Percentiles rank a stretch among this genome's conserved stretches.
Conservation (phyloP, 92 coral and sea anemone species). For the Epizoanthus stellaris region DNA sequence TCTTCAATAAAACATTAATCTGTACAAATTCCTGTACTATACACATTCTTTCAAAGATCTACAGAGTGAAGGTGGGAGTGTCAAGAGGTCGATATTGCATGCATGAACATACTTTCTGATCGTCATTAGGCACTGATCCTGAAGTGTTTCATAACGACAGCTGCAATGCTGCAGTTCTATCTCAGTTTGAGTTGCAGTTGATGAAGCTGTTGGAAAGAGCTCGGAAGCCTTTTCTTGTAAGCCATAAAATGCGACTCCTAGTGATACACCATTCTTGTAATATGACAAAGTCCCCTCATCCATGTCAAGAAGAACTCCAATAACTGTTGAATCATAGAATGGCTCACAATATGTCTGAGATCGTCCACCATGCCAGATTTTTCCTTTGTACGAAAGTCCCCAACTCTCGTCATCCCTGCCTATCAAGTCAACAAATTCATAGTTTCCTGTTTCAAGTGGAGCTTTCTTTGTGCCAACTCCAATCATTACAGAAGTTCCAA, state of each 20-base stretch:
- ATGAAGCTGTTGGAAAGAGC: constrained; percentile 91
- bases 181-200: constrained; percentile 92
- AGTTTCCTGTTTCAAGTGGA: constrained; percentile 73
- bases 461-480: constrained; percentile 90
- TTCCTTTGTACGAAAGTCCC: constrained; percentile 96
- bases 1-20: too few relatives aligned
- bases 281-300: constrained; percentile 83
- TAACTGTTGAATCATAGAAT: constrained; percentile 85
- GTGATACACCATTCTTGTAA: constrained; percentile 81
- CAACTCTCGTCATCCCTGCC: constrained; percentile 93
- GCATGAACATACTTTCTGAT: constrained; percentile 80
- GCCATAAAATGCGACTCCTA: constrained; percentile 87
- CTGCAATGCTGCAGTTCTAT: constrained; percentile 82
- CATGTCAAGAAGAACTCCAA: constrained; percentile 93
- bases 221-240: constrained; percentile 64
- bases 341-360: constrained; percentile 79
- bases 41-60: constrained; percentile 54
- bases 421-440: constrained; percentile 83
- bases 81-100: constrained; percentile 65
- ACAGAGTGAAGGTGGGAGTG: constrained; percentile 69
- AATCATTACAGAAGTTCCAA: constrained; percentile 92
- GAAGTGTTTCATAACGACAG: constrained; percentile 81
- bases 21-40: not conserved
- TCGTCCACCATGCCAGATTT: constrained; percentile 88
- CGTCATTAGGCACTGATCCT: constrained; percentile 86